These are phyloP conservation scores for Callipepla californica DNA, from an alignment of 2,113 vertebrate species.

Conservation along the genomic window DNA sequence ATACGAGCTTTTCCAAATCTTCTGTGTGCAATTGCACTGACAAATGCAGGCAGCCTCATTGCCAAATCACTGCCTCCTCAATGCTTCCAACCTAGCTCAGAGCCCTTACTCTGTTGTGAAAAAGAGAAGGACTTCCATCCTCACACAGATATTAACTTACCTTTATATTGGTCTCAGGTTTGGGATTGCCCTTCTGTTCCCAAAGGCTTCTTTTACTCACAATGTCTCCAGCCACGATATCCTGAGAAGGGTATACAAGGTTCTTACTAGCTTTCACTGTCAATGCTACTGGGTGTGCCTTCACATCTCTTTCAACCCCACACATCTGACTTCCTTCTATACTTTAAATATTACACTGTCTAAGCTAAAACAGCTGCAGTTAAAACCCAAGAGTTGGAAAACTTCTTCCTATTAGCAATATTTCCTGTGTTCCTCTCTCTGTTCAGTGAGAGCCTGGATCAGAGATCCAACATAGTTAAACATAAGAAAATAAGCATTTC, in stretches of 20 bases:
- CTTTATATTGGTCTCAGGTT: slow-evolving; percentile 59
- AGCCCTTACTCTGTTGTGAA: not conserved
- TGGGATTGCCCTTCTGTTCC: slow-evolving; percentile 84
- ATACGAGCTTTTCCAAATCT: not conserved
- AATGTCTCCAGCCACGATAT: slow-evolving; percentile 90
- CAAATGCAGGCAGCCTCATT: not conserved
- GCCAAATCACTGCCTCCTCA: not conserved
- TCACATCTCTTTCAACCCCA: not conserved
- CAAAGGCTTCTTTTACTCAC: slow-evolving; percentile 93
- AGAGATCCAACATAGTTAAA: not conserved
- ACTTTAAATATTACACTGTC: not conserved
- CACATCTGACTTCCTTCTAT: not conserved
- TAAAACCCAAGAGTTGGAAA: not conserved
- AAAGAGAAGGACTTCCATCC: not conserved
- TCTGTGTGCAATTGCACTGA: no score
- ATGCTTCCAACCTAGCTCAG: not conserved
- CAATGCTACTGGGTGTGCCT: not conserved
- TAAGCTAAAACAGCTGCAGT: slow-evolving; percentile 22
- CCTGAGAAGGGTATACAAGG: slow-evolving; percentile 73
- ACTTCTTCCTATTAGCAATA: not conserved
- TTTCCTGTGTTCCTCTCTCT: not conserved
- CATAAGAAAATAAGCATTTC: not conserved
- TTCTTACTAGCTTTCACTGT: not conserved
- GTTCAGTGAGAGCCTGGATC: not conserved
- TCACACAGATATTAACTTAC: slow-evolving; percentile 25